Evolutionary conservation across 2,888 invertebrate genomes (phyloP), one percentile per base, ranked within the genome.

Genomic region (Dynastes maya): DNA sequence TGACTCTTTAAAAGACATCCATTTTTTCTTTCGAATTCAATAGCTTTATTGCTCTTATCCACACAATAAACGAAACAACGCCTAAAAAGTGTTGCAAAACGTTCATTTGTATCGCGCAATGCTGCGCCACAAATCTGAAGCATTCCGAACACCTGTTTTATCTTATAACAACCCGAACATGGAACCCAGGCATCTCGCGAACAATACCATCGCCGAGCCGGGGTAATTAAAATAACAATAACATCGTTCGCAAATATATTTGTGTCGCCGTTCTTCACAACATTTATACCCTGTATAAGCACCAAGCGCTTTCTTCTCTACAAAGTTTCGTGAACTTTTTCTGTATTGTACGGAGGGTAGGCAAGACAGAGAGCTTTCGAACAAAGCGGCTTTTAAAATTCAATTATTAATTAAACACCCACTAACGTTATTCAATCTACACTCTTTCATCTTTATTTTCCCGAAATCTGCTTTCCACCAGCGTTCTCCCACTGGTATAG

Each of bases 181-280:
- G 32, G 58, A 40, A 22, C 37, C 16, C 72, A 22, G 13, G 51
- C 29, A 51, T 51, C 58, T n/a, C 29, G 13, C 37, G 58, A 72
- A 72, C 72, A 72, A 72, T 72, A 72, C 72, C 22, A 37, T 9
- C 71, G 37, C 3, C 6, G 16, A 22, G 53, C 58, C 22, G 37
- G 40, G 72, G 72, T 58, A 72, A 72, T 72, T 72, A 72, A 72
- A 72, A 72, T 72, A 72, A 72, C 72, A 72, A 72, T 72, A 72
- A 72, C 72, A 72, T 72, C 58, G 58, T 58, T 72, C 72, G 40
- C 72, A 58, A 72, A 72, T 72, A 58, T 72, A 72, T 72, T 58
- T 22, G 45, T 49, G 53, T 55, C 40, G 53, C 53, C 70, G 37
- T 55, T 58, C 58, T 58, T 72, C 40, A 58, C 55, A 22, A 71